These are phyloP conservation scores for Crypturellus tataupa DNA, from an alignment of 2,797 vertebrate species.

Conservation along the genomic window DNA sequence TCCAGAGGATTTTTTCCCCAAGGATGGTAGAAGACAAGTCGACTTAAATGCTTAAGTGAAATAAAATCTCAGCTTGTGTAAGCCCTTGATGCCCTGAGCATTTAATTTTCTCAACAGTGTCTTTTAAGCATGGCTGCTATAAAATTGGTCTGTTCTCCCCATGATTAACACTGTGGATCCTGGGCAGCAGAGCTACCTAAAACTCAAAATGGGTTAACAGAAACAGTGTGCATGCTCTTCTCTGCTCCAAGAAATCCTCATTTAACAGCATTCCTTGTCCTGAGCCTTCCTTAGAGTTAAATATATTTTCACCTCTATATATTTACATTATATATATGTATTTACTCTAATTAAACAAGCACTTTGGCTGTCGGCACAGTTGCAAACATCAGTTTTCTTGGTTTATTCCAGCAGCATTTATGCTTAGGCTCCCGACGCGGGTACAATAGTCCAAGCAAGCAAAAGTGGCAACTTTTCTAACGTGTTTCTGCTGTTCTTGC, in stretches of 20 bases:
- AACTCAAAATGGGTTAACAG: background rate
- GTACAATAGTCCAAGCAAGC: background rate
- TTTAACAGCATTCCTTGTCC: background rate
- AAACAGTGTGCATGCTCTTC: background rate
- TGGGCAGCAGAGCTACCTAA: accelerated
- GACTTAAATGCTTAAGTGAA: background rate
- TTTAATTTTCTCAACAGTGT: background rate
- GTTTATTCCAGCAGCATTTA: accelerated
- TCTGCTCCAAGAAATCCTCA: background rate
- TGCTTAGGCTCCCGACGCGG: background rate
- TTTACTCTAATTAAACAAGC: background rate
- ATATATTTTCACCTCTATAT: background rate
- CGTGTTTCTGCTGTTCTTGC: background rate
- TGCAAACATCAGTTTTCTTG: background rate
- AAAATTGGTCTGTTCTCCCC: background rate
- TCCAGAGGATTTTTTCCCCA: background rate
- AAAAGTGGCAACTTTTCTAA: background rate
- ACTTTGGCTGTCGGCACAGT: background rate
- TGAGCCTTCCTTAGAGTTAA: background rate
- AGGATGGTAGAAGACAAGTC: background rate
- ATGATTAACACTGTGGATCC: background rate
- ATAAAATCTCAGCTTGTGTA: background rate
- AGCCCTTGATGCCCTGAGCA: background rate
- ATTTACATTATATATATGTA: background rate
- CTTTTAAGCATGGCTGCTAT: background rate